Evolutionary conservation across 2,888 invertebrate species (phyloP), one percentile per base, ranked within the genome.

Genomic region (Drosophila tanythrix): DNA sequence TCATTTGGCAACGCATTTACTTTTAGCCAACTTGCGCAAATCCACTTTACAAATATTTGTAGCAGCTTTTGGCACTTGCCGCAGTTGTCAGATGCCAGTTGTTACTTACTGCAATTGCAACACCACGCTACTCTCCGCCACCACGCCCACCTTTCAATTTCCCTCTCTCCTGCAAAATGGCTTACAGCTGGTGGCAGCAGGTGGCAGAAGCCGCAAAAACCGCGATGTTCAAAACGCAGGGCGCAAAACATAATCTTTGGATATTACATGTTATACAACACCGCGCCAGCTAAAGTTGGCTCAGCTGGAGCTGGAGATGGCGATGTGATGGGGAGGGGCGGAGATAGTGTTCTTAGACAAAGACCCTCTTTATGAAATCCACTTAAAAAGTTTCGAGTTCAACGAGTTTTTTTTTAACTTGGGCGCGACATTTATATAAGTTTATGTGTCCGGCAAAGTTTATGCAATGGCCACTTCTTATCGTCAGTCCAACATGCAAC

Each of bases 31-130:
- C 74, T 88, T 84, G 69, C 63, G 59, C 66, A 87, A 84, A 89
- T 87, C 89, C 84, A 83, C 89, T 89, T 87, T 87, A 82, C 82
- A 89, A 76, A 87, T 87, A 86, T 89, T 89, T 81, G 74, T 46
- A 52, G 63, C 70, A 73, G 78, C 69, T 83, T 77, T 72, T 81
- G 81, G 76, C 81, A 83, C 74, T 83, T 83, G 70, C 69, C 69
- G 63, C 70, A 85, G 85, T 74, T 70, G 82, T 68, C 82, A 74
- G 73, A 61, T 78, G 69, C 53, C 74, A 62, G 69, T 65, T 79
- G 62, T 64, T 61, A 73, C 76, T 70, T 74, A 76, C 74, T 79
- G 74, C 81, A 69, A 61, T 61, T 74, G 60, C 70, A 52, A 51
- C 58, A 56, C 66, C 74, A 74, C 74, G 78, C 73, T 66, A 68